phyloP scores from a whole-genome alignment of 2,113 vertebrate species.

The Shinisaurus crocodilurus region DNA sequence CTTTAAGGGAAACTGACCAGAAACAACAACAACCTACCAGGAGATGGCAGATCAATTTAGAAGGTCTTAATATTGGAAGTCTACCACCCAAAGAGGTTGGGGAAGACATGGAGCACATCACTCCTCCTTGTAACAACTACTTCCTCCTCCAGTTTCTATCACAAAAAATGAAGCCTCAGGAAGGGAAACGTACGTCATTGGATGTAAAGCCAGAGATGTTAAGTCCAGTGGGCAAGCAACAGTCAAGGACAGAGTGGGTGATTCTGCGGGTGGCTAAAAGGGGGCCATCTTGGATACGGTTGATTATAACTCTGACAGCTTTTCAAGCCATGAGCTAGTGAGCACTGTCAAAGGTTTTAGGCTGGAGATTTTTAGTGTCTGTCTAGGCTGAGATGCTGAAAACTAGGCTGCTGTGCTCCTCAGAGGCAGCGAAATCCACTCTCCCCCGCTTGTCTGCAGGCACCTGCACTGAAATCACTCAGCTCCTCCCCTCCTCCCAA shows the following conservation, averaged over 20 bases:
- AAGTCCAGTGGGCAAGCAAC: neutral
- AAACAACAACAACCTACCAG: neutral
- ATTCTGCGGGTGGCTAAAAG: neutral
- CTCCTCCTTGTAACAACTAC: too few species aligned
- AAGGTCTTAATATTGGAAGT: neutral
- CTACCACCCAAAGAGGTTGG: neutral
- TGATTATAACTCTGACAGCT: neutral
- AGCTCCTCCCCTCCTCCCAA: slow-evolving; percentile 1
- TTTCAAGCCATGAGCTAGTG: neutral
- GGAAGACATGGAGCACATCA: neutral
- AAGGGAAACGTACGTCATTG: neutral
- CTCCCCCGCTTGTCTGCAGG: neutral
- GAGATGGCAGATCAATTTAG: neutral
- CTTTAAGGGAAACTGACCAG: neutral
- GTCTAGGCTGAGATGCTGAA: neutral
- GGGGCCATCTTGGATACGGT: neutral
- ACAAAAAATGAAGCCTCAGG: neutral
- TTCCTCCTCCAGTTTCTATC: neutral
- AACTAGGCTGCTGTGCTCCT: neutral
- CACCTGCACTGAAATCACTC: slow-evolving; percentile 16
- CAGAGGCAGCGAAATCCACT: neutral
- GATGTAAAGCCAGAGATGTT: neutral
- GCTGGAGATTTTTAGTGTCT: neutral
- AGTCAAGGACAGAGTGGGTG: neutral
- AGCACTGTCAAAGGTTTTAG: neutral